phyloP scores from a whole-genome alignment of 2,797 vertebrate genomes.

The Etheostoma nigrum region DNA sequence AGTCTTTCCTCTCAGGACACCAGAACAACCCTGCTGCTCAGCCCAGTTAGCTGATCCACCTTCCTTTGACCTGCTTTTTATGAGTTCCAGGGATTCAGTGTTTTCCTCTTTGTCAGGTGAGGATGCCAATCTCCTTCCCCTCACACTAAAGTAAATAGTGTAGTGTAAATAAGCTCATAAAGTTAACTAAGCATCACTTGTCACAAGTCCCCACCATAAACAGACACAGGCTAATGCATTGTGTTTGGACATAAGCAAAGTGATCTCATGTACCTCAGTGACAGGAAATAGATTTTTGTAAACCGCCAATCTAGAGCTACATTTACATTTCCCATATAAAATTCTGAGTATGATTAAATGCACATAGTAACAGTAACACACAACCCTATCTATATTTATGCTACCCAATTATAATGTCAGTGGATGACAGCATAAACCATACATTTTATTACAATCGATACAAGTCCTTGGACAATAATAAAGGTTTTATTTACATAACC shows the following conservation, averaged over 20 bases:
- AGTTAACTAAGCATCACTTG: neutral
- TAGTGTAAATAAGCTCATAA: neutral
- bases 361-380: neutral
- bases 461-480: neutral
- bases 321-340: neutral
- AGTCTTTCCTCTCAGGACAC: conserved; percentile 23
- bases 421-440: neutral
- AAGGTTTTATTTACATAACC: too few relatives aligned
- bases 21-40: conserved; percentile 17
- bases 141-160: neutral
- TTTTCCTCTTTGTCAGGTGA: neutral
- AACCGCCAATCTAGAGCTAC: neutral
- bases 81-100: neutral
- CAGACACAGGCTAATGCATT: neutral
- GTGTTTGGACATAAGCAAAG: neutral
- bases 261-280: neutral
- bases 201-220: neutral
- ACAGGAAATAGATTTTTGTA: neutral
- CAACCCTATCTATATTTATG: neutral
- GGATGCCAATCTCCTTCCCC: neutral
- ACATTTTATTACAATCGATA: neutral
- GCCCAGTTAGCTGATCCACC: conserved; percentile 9
- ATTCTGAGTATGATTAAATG: neutral
- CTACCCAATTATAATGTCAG: neutral
- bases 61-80: conserved; percentile 15